Evolutionary conservation across 1,140 invertebrate genomes (phyloP).

Genomic region (Vanessa tameamea): DNA sequence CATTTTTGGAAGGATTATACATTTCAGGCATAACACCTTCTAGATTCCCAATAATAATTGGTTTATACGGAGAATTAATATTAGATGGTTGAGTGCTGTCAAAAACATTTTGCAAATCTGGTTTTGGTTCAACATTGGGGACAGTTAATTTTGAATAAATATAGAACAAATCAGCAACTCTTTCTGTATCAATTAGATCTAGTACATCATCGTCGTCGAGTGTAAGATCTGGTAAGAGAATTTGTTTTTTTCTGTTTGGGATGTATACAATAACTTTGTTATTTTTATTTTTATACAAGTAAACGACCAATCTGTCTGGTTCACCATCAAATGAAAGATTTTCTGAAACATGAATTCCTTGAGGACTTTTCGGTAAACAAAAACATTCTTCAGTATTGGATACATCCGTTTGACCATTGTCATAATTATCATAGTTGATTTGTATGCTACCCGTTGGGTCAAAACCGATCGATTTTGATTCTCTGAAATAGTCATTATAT

Average conservation of each 20-base stretch:
- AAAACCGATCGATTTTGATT: neutral
- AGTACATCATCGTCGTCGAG: constrained; percentile 21
- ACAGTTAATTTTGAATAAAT: neutral
- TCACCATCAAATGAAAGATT: constrained; percentile 6
- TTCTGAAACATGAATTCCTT: constrained; percentile 22
- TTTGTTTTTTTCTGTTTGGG: constrained; percentile 31
- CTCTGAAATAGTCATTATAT: neutral
- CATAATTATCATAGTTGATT: neutral
- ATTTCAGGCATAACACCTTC: neutral
- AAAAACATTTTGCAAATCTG: neutral
- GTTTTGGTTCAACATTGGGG: neutral
- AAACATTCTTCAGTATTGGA: neutral
- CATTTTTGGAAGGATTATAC: neutral
- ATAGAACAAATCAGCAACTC: neutral
- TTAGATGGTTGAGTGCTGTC: neutral
- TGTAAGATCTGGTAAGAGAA: constrained; percentile 30
- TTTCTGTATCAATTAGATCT: neutral
- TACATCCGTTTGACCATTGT: neutral
- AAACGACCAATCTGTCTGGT: constrained; percentile 33
- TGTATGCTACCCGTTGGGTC: neutral
- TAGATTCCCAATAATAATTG: neutral
- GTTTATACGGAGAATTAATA: neutral
- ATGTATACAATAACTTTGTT: constrained; percentile 20
- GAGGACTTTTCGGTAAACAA: constrained; percentile 10
- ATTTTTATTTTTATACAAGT: constrained; percentile 31